Evolutionary conservation across 2,113 vertebrate genomes (phyloP).

Genomic region (Python bivittatus): DNA sequence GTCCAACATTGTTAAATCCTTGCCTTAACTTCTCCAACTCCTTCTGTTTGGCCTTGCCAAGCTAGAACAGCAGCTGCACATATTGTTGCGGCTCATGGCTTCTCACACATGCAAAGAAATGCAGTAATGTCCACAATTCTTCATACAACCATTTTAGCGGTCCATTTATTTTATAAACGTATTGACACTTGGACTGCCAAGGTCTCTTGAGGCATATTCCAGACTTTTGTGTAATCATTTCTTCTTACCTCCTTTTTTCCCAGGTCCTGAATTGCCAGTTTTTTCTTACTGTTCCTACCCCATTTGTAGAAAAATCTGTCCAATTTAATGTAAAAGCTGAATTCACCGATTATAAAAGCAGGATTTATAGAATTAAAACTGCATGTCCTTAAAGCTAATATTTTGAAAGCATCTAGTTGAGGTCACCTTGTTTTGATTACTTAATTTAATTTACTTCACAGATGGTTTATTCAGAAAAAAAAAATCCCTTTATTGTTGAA

Average conservation of each 20-base stretch:
- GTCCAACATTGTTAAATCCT: neutral
- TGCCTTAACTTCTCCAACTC: neutral
- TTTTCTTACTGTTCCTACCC: neutral
- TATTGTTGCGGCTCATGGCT: neutral
- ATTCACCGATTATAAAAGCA: neutral
- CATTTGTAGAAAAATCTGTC: neutral
- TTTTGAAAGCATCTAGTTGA: neutral
- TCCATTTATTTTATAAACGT: neutral
- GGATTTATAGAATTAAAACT: neutral
- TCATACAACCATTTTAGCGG: neutral
- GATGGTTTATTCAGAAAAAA: neutral
- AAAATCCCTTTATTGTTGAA: neutral
- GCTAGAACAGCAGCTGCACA: neutral
- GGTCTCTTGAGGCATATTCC: neutral
- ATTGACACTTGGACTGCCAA: neutral
- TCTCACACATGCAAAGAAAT: neutral
- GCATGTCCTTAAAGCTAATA: neutral
- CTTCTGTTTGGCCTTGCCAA: neutral
- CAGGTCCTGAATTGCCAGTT: neutral
- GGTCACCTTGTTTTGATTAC: neutral
- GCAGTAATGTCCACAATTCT: neutral
- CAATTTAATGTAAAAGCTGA: neutral
- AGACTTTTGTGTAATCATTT: neutral
- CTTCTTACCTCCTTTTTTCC: neutral
- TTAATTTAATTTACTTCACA: neutral